Evolutionary conservation across 2,113 vertebrate species (phyloP), one percentile per base, ranked within the genome.

Genomic region (Capricornis sumatraensis): DNA sequence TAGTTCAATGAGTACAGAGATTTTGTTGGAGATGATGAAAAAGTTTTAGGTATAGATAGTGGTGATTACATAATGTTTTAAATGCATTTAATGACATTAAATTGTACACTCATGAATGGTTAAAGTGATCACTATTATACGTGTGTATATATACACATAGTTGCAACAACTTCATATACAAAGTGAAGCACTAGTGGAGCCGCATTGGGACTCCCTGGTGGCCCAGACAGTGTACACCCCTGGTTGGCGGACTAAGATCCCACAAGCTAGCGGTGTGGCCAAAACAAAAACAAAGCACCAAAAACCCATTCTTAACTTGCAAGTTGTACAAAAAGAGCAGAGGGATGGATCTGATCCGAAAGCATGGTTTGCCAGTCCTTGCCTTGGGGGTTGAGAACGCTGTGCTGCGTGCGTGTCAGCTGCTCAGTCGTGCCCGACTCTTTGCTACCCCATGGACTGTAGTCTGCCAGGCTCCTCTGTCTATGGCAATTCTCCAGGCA

Each of bases 361-460:
- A 28, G 8, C 19, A 12, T 16, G 7, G 27, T 45, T 25, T 25
- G 50, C 58, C 47, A n/a, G 17, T 55, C 47, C 43, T 82, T 21
- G 33, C 33, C 45, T 62, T 21, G 17, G 33, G 15, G 76, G 1
- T 6, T 62, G 50, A 52, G 43, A 52, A 62, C 4, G 67, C 67
- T 40, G 67, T 23, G 36, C 36, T 40, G 10, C 1, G 21, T 25
- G 19, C 11, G n/a, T 21, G n/a, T 40, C 5, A 12, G n/a, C 5
- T 0, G 1, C 67, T 74, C 19, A 13, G 36, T 19, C 2, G 7
- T 10, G 16, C 10, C 33, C 0, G 17, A 67, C 17, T 19, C 64
- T 67, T 21, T 36, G 64, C 4, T 0, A 21, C 64, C 33, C 64
- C 8, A 8, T 67, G 64, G 64, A 19, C 64, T 5, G 33, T 36